Conservation (phyloP, 2,797 vertebrate species). For the Schizothorax lantsangensis region DNA sequence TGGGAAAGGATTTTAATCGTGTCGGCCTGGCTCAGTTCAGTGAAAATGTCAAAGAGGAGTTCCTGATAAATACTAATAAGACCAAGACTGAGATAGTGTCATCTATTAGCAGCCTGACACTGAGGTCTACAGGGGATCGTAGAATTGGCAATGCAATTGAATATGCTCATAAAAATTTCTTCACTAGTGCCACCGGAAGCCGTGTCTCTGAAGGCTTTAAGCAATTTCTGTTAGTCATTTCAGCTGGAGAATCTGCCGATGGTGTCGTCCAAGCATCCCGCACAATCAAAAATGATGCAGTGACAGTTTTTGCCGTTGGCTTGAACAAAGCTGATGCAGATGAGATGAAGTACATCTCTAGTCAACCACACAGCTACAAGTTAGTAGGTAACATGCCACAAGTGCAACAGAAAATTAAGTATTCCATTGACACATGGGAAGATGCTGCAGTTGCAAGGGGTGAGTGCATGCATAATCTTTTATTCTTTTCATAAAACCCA, state of each 20-base stretch:
- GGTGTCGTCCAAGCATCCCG: conserved; percentile 62
- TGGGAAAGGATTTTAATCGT: conserved; percentile 72
- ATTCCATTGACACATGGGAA: conserved; percentile 64
- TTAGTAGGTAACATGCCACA: background rate
- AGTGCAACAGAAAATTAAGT: conserved; percentile 59
- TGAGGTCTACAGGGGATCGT: conserved; percentile 58
- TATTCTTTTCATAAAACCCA: background rate
- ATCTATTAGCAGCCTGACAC: conserved; percentile 65
- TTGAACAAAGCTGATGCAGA: conserved; percentile 60
- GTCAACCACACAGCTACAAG: conserved; percentile 57
- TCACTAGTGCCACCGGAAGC: conserved; percentile 74
- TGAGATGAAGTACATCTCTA: conserved; percentile 68
- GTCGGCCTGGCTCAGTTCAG: conserved; percentile 83
- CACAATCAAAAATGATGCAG: conserved; percentile 71
- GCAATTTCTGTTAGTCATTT: conserved; percentile 80
- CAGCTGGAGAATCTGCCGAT: conserved; percentile 78
- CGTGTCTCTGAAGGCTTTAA: conserved; percentile 72
- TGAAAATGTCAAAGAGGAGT: conserved; percentile 70
- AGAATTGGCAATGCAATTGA: conserved; percentile 74
- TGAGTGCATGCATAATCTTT: conserved; percentile 47
- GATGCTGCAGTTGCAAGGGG: conserved; percentile 51
- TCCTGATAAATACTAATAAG: conserved; percentile 74
- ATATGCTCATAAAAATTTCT: conserved; percentile 70
- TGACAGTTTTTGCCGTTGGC: conserved; percentile 75
- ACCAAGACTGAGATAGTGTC: conserved; percentile 68